Conservation (phyloP, 2,113 vertebrate genomes). For the human (Homo sapiens) region DNA sequence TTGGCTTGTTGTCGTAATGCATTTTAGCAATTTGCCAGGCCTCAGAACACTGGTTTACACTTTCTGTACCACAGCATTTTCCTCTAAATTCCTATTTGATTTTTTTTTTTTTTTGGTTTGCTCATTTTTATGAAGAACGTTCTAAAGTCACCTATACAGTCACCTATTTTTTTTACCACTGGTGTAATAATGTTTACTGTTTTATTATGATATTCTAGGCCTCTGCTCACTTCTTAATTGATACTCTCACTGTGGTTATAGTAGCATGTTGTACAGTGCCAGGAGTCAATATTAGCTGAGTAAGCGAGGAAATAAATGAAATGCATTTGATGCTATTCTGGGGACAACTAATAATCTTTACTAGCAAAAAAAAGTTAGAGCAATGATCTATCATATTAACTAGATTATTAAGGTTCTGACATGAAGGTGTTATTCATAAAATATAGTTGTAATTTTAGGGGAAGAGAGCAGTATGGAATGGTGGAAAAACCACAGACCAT, state of each 20-base stretch:
- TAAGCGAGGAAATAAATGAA: slow-evolving; percentile 57
- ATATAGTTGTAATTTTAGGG: slow-evolving; percentile 39
- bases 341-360: slow-evolving; percentile 17
- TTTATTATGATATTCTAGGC: slow-evolving; percentile 1
- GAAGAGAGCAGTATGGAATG: background rate
- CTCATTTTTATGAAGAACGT: slow-evolving; percentile 3
- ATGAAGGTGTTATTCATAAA: slow-evolving; percentile 43
- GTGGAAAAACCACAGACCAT: background rate
- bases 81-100: background rate
- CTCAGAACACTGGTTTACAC: background rate
- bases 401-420: slow-evolving; percentile 53
- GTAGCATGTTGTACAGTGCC: background rate
- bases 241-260: background rate
- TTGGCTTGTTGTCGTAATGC: background rate
- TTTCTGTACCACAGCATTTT: background rate
- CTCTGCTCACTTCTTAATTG: background rate
- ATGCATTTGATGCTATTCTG: slow-evolving; percentile 25
- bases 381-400: slow-evolving; percentile 39
- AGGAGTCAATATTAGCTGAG: background rate
- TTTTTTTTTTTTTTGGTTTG: slow-evolving; percentile 24
- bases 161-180: slow-evolving; percentile 10
- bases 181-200: background rate
- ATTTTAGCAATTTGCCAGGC: background rate
- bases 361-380: background rate
- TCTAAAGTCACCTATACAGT: background rate